Conservation (phyloP, 2,797 vertebrate species). For the Darevskia nairensis region DNA sequence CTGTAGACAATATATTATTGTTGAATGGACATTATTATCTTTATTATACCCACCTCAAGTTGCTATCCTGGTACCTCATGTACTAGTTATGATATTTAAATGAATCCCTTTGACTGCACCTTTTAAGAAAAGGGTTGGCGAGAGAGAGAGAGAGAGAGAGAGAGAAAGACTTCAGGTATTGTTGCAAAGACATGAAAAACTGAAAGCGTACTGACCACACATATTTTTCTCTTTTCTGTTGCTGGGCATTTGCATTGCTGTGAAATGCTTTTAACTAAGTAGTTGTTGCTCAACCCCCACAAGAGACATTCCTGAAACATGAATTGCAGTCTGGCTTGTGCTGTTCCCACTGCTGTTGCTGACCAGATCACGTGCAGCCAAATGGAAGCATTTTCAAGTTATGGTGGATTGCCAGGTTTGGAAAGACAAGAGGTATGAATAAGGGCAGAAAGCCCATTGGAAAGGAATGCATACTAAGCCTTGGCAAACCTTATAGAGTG, state of each 20-base stretch:
- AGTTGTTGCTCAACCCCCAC: constrained; percentile 67
- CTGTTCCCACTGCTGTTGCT: constrained; percentile 65
- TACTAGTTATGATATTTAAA: constrained; percentile 3
- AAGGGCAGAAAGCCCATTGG: constrained; percentile 2
- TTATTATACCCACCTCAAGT: neutral
- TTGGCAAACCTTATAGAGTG: neutral
- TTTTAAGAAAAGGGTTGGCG: neutral
- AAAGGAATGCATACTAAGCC: neutral
- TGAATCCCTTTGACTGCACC: neutral
- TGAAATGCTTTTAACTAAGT: constrained; percentile 67
- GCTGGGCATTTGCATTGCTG: constrained; percentile 64
- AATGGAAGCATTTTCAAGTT: constrained; percentile 33
- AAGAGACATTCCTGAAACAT: constrained; percentile 75
- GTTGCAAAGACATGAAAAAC: constrained; percentile 53
- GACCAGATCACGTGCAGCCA: constrained; percentile 55
- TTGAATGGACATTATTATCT: neutral
- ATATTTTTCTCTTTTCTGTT: constrained; percentile 42
- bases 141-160: too few relatives aligned
- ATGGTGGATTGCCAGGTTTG: constrained; percentile 16
- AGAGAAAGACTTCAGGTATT: constrained; percentile 5
- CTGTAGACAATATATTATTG: neutral
- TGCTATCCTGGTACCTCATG: neutral
- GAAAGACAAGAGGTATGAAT: constrained; percentile 7
- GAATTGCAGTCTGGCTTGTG: constrained; percentile 70
- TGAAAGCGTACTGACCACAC: constrained; percentile 61